Evolutionary conservation across 2,888 invertebrate species (phyloP), one percentile per base, ranked within the genome.

Genomic region (Pachycephus smyrnensis): DNA sequence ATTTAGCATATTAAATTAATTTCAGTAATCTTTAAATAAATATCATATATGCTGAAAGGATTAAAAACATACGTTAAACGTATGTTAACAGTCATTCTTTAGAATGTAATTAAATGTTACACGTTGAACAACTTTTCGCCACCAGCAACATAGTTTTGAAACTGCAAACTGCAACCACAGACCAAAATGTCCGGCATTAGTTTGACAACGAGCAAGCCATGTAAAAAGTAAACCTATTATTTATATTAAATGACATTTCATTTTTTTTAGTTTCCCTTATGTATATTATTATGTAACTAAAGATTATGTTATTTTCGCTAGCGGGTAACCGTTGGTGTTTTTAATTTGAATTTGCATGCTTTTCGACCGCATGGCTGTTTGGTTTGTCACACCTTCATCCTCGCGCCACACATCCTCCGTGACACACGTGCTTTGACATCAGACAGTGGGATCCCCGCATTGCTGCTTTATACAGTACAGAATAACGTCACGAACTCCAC

Each of bases 361-460:
- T 83, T 80, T 82, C 79, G 23, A 55, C 55, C 55, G 84, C 84
- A 84, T 83, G 84, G 81, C 81, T 80, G 80, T 80, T 84, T 80
- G 80, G 79, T 83, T 80, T 77, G 71, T 76, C 80, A 80, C 80
- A 80, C 82, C 76, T 73, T 81, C 73, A 33, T 75, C 80, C 80
- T 75, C 68, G 78, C 81, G 71, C 40, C 71, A 80, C 77, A 80
- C 73, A 40, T 36, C 79, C 75, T 73, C 55, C 80, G 76, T 79
- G 77, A 80, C 75, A 78, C 40, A 81, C 80, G 82, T 83, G 82
- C 83, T 83, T 84, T 82, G 80, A 81, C 76, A 82, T 82, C 83
- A 83, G 83, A 81, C 84, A 84, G 84, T 79, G 84, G 84, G 76
- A 75, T 79, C 81, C 84, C 82, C 76, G 84, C 84, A 79, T 82